phyloP scores from a whole-genome alignment of 2,113 vertebrate species.

The Centropristis striata region DNA sequence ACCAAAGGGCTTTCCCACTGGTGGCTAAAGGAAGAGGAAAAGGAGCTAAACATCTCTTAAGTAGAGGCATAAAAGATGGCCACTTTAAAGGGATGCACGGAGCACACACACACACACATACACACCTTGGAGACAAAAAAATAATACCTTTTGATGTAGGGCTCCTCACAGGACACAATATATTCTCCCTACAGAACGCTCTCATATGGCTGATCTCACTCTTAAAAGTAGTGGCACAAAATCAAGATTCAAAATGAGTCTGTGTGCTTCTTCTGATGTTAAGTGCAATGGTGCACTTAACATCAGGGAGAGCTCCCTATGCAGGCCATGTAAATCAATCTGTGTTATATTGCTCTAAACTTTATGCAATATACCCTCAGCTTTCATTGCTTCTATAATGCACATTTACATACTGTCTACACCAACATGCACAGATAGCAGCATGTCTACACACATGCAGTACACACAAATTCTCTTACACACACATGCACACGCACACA shows the following conservation, averaged over 20 bases:
- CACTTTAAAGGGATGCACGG: conserved; percentile 57
- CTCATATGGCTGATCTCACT: conserved; percentile 36
- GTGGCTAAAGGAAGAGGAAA: conserved; percentile 63
- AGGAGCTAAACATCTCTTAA: conserved; percentile 64
- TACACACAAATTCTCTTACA: no score
- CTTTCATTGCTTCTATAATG: conserved; percentile 83
- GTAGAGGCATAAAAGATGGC: conserved; percentile 63
- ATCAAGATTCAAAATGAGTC: conserved; percentile 73
- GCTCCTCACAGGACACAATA: conserved; percentile 11
- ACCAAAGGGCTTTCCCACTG: conserved; percentile 69
- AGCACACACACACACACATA: conserved; percentile 37
- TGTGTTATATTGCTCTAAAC: conserved; percentile 86
- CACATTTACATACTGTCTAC: conserved; percentile 85
- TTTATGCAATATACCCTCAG: conserved; percentile 86
- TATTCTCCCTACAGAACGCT: conserved; percentile 29
- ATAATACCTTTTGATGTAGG: conserved; percentile 47
- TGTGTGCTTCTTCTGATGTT: conserved; percentile 69
- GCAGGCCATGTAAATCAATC: conserved; percentile 86
- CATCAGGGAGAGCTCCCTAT: conserved; percentile 62
- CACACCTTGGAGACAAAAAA: conserved; percentile 56
- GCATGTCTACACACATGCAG: conserved; percentile 61
- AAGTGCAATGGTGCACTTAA: conserved; percentile 80
- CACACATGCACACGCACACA: conserved; percentile 39
- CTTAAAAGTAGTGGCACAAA: conserved; percentile 74
- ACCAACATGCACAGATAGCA: conserved; percentile 69